Conservation (phyloP, 2,113 vertebrate species). For the Reinhardtius hippoglossoides region DNA sequence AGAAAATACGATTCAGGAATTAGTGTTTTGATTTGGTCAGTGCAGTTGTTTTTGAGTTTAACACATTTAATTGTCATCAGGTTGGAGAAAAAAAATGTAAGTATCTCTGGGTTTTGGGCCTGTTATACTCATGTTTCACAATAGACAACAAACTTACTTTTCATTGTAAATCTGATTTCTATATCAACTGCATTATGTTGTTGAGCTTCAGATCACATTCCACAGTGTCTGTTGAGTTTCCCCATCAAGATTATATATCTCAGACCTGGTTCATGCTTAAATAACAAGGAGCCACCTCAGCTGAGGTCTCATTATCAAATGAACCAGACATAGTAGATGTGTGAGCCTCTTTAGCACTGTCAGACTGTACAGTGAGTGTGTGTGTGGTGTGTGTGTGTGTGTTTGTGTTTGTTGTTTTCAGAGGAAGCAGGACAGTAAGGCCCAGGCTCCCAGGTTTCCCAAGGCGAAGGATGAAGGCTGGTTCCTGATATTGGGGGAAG, state of each 20-base stretch:
- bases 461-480: slow-evolving; percentile 97
- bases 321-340: neutral
- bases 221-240: no score
- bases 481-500: slow-evolving; percentile 94
- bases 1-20: neutral
- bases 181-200: no score
- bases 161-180: no score
- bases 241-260: neutral
- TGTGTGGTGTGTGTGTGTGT: neutral
- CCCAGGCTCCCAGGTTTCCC: slow-evolving; percentile 90
- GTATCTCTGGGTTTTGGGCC: no score
- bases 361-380: neutral
- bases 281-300: neutral
- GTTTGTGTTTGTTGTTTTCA: slow-evolving; percentile 58
- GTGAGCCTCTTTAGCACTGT: neutral
- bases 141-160: no score
- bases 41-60: neutral
- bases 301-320: neutral
- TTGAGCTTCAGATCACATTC: no score
- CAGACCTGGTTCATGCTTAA: no score
- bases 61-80: neutral
- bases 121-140: no score
- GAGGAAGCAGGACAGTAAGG: slow-evolving; percentile 93
- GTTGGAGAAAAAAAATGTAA: neutral
- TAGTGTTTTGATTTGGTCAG: neutral